These are phyloP conservation scores for Deilephila elpenor DNA, from an alignment of 2,888 invertebrate genomes.

Conservation along the genomic window DNA sequence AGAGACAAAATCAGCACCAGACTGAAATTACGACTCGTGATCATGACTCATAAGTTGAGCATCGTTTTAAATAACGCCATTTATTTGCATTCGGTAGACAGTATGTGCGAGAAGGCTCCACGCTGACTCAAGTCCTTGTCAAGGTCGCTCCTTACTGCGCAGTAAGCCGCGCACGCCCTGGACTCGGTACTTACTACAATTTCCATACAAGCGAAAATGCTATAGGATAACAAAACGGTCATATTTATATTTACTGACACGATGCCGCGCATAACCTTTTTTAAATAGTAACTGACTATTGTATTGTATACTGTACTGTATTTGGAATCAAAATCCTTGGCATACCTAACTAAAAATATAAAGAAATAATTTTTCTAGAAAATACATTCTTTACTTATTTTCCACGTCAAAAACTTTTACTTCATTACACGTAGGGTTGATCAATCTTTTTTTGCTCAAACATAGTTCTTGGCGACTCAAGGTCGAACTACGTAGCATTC, in stretches of 20 bases:
- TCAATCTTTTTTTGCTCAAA: neutral
- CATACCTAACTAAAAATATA: neutral
- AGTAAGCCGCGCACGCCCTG: neutral
- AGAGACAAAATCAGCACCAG: too few species aligned
- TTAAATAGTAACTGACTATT: too few species aligned
- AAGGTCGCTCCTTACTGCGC: neutral
- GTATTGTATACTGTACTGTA: too few species aligned
- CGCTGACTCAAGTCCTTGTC: neutral
- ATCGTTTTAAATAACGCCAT: neutral
- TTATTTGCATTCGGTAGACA: neutral
- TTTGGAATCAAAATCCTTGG: too few species aligned
- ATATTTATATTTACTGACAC: neutral
- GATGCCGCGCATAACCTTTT: neutral
- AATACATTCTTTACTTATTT: too few species aligned
- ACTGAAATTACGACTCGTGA: too few species aligned
- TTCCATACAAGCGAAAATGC: too few species aligned
- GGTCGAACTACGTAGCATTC: neutral
- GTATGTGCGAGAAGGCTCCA: neutral
- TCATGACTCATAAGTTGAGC: neutral
- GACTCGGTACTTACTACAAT: neutral
- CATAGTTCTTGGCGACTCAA: neutral
- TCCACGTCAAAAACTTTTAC: too few species aligned
- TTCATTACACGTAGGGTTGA: neutral
- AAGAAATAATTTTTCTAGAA: neutral
- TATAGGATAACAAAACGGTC: too few species aligned